Percentiles rank a stretch among this genome's conserved stretches.
Conservation (phyloP, 2,888 invertebrate species). For the Aporophyla lueneburgensis region DNA sequence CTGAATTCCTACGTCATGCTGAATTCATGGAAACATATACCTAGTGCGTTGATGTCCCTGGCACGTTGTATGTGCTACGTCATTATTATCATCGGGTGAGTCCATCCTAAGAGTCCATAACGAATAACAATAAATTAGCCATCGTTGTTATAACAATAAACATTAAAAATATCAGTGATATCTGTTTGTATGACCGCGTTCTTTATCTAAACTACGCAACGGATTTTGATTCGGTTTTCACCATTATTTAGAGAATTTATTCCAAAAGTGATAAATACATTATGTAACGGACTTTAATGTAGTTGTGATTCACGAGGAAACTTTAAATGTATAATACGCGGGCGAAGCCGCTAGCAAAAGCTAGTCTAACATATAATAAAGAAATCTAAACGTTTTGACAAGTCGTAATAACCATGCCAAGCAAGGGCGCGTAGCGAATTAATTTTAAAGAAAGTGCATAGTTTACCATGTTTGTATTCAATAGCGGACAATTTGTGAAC, state of each 20-base stretch:
- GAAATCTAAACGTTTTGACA: neutral
- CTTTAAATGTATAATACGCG: too few species aligned
- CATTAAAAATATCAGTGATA: neutral
- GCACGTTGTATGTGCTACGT: too few species aligned
- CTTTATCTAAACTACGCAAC: neutral
- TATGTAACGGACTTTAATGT: too few species aligned
- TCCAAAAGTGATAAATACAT: too few species aligned
- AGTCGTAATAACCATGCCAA: neutral
- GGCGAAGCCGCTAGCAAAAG: too few species aligned
- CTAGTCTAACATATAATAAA: neutral
- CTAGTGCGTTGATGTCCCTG: too few species aligned
- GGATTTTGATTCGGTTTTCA: neutral
- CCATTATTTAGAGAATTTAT: neutral
- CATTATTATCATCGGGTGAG: neutral
- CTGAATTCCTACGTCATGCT: too few species aligned
- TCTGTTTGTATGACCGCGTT: neutral
- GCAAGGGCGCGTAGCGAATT: neutral
- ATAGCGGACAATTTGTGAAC: slow-evolving; percentile 24
- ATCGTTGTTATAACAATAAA: slow-evolving; percentile 16
- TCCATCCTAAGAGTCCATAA: neutral
- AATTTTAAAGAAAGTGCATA: neutral
- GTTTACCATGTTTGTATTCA: neutral
- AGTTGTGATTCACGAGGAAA: too few species aligned
- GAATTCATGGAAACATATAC: too few species aligned
- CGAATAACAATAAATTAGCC: slow-evolving; percentile 1